Evolutionary conservation across 2,797 vertebrate species (phyloP).

Genomic region (Atherinosoma microstoma): DNA sequence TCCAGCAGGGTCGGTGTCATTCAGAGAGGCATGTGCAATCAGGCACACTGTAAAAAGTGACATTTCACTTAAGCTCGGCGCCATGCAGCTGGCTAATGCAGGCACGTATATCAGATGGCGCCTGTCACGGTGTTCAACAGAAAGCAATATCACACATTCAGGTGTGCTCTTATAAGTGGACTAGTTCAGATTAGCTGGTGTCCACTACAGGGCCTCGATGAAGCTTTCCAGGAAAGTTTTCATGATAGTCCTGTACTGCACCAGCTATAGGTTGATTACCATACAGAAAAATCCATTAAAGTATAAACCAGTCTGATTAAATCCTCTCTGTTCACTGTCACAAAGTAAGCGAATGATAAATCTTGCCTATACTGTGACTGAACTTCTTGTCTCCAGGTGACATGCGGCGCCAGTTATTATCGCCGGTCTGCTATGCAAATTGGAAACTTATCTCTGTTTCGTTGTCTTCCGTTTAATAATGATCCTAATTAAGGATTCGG

Average conservation of each 20-base stretch:
- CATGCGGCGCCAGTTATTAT: constrained; percentile 55
- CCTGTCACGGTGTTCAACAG: constrained; percentile 43
- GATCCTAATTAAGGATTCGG: constrained; percentile 78
- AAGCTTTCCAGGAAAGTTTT: constrained; percentile 16
- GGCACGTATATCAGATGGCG: constrained; percentile 41
- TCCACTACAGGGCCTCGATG: constrained; percentile 23
- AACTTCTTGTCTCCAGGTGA: constrained; percentile 50
- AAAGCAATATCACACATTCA: constrained; percentile 54
- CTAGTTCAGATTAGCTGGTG: constrained; percentile 57
- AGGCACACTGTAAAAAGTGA: constrained; percentile 63
- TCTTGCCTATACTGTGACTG: constrained; percentile 29
- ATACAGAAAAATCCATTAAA: constrained; percentile 5
- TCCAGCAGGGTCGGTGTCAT: constrained; percentile 51
- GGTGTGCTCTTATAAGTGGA: constrained; percentile 50
- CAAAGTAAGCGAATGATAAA: constrained; percentile 40
- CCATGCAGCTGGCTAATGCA: constrained; percentile 31
- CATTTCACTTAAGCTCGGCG: constrained; percentile 72
- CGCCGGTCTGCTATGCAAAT: constrained; percentile 68
- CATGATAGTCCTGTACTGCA: constrained; percentile 14
- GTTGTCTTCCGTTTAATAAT: constrained; percentile 76
- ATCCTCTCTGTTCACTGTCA: constrained; percentile 23
- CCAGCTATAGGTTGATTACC: constrained; percentile 9
- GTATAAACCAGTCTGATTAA: constrained; percentile 32
- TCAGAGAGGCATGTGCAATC: constrained; percentile 53
- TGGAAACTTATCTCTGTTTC: constrained; percentile 65